These are phyloP conservation scores for Callorhinus ursinus DNA, from an alignment of 2,113 vertebrate genomes.

Conservation along the genomic window DNA sequence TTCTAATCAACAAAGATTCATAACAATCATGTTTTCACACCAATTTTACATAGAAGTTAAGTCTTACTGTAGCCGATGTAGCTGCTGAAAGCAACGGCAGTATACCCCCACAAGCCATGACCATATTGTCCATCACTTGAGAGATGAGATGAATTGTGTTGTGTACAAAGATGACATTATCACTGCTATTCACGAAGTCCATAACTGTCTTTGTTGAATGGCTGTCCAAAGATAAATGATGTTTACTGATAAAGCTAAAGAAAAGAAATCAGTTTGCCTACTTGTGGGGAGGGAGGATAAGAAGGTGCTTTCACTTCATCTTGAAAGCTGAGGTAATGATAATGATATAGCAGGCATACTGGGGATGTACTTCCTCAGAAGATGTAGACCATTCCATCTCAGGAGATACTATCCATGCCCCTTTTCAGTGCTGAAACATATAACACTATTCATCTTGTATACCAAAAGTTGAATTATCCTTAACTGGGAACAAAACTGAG, in stretches of 20 bases:
- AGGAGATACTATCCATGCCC: neutral
- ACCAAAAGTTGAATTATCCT: slow-evolving; percentile 31
- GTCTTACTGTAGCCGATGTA: slow-evolving; percentile 95
- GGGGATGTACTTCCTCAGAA: neutral
- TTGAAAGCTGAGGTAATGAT: slow-evolving; percentile 56
- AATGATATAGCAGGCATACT: neutral
- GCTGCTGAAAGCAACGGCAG: slow-evolving; percentile 97
- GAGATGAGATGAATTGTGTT: slow-evolving; percentile 98
- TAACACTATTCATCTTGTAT: slow-evolving; percentile 2
- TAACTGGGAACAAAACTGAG: slow-evolving; percentile 11
- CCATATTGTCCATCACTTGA: slow-evolving; percentile 98
- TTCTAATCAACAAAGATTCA: slow-evolving; percentile 37
- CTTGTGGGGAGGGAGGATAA: slow-evolving; percentile 39
- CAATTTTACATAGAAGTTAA: slow-evolving; percentile 52
- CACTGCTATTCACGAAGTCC: slow-evolving; percentile 99
- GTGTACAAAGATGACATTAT: slow-evolving; percentile 98
- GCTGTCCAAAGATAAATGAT: slow-evolving; percentile 85
- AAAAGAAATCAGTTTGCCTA: slow-evolving; percentile 67
- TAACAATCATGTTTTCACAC: slow-evolving; percentile 46
- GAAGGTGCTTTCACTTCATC: slow-evolving; percentile 40
- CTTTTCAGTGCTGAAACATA: neutral
- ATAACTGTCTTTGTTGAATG: slow-evolving; percentile 98
- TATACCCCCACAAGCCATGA: slow-evolving; percentile 99
- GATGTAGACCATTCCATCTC: neutral
- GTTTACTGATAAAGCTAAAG: slow-evolving; percentile 73